Conservation (phyloP, 2,888 invertebrate genomes). For the Tenthredo notha region DNA sequence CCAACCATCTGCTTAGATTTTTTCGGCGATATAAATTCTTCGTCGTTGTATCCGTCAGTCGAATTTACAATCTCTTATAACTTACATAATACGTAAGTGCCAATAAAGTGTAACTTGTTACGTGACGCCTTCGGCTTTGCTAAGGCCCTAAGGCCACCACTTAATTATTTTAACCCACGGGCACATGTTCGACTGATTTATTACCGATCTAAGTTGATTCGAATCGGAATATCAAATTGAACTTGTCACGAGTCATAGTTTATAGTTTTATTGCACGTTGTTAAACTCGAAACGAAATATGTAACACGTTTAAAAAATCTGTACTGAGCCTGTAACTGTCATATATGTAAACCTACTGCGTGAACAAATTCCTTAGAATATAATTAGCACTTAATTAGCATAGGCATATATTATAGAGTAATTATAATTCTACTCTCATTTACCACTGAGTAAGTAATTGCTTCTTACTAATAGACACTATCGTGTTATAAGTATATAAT, state of each 20-base stretch:
- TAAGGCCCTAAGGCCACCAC: conserved; percentile 6
- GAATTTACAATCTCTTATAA: neutral
- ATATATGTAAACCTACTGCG: neutral
- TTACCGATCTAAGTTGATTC: neutral
- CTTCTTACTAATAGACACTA: conserved; percentile 15
- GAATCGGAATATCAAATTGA: neutral
- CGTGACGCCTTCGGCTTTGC: neutral
- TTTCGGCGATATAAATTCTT: neutral
- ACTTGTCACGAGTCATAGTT: neutral
- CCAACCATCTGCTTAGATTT: neutral
- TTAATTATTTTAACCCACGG: neutral
- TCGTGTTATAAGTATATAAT: neutral
- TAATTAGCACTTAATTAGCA: conserved; percentile 21
- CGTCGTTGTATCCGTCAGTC: neutral
- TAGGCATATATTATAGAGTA: neutral
- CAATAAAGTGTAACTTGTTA: neutral
- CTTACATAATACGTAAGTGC: neutral
- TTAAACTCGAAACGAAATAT: neutral
- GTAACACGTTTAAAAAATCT: neutral
- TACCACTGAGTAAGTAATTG: neutral
- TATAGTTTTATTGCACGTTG: neutral
- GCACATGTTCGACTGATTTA: neutral
- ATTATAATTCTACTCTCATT: neutral
- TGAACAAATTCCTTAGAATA: neutral
- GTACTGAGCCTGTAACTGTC: neutral